Conservation (phyloP, 1,140 invertebrate species). For the Lucilia sericata region DNA sequence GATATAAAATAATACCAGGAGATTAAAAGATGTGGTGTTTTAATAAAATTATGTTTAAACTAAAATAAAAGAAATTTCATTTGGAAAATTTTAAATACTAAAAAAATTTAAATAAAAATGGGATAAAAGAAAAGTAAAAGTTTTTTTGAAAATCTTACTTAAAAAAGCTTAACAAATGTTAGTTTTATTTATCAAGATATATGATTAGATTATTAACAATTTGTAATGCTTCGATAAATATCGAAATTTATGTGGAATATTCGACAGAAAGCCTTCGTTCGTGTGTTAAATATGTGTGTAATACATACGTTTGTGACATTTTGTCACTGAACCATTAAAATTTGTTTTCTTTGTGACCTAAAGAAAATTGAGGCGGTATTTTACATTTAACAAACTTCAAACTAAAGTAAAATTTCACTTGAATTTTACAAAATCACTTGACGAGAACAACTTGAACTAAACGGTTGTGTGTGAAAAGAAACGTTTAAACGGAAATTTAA, state of each 20-base stretch:
- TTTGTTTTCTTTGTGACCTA: slow-evolving; percentile 25
- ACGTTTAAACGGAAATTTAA: neutral
- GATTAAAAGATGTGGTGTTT: neutral
- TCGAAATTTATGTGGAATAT: slow-evolving; percentile 46
- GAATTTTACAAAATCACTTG: slow-evolving; percentile 27
- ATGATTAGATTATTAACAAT: slow-evolving; percentile 63
- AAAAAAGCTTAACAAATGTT: neutral
- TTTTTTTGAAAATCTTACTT: neutral
- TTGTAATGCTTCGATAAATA: slow-evolving; percentile 64
- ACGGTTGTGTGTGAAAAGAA: slow-evolving; percentile 30
- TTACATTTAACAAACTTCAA: neutral
- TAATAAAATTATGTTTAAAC: neutral
- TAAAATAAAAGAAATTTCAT: slow-evolving; percentile 1
- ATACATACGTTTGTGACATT: slow-evolving; percentile 20
- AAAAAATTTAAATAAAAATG: neutral
- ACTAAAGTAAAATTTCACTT: slow-evolving; percentile 33
- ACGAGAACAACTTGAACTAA: neutral
- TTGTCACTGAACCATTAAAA: slow-evolving; percentile 41
- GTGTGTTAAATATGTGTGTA: no score
- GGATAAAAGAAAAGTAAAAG: slow-evolving; percentile 19
- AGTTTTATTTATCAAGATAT: slow-evolving; percentile 20
- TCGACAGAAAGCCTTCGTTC: neutral
- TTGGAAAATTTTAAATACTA: neutral
- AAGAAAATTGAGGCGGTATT: slow-evolving; percentile 3
- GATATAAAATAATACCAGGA: neutral